Percentiles rank a stretch among this genome's conserved stretches.
Conservation (phyloP, 2,888 invertebrate genomes). For the Chloroclysta siterata region DNA sequence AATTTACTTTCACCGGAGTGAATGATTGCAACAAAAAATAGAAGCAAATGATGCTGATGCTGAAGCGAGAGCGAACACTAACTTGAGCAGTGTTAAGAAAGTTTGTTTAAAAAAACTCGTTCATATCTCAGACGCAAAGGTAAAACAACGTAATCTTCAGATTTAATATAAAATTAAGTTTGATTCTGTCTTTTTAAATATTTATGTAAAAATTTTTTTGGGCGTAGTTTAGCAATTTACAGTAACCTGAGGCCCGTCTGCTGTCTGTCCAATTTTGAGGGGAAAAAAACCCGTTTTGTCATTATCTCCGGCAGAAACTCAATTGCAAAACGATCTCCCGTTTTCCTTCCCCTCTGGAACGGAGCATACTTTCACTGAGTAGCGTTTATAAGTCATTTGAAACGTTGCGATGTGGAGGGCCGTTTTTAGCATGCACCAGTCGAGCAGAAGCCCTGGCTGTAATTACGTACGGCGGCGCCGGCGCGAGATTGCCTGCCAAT, state of each 20-base stretch:
- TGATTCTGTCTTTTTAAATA: neutral
- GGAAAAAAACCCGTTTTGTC: constrained; percentile 9
- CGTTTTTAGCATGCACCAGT: constrained; percentile 31
- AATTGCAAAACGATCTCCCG: constrained; percentile 35
- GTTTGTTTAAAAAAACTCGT: neutral
- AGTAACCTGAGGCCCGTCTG: neutral
- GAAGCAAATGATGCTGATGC: neutral
- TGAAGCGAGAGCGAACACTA: constrained; percentile 2
- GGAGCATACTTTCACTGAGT: constrained; percentile 19
- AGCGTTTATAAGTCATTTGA: constrained; percentile 27
- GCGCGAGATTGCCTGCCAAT: constrained; percentile 76
- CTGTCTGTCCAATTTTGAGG: constrained; percentile 8
- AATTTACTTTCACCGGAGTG: constrained; percentile 28
- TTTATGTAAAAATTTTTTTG: neutral
- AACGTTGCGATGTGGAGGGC: constrained; percentile 25
- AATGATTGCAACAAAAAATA: constrained; percentile 13
- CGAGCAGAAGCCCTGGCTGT: constrained; percentile 37
- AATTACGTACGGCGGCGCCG: constrained; percentile 66
- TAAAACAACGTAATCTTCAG: neutral
- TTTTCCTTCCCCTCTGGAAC: constrained; percentile 16
- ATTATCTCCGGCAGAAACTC: constrained; percentile 22
- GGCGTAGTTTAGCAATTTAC: neutral
- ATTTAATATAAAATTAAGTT: constrained; percentile 1
- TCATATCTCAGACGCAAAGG: too few relatives aligned
- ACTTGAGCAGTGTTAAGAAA: neutral